phyloP scores from a whole-genome alignment of 1,140 invertebrate species.

The Heliconius congener region DNA sequence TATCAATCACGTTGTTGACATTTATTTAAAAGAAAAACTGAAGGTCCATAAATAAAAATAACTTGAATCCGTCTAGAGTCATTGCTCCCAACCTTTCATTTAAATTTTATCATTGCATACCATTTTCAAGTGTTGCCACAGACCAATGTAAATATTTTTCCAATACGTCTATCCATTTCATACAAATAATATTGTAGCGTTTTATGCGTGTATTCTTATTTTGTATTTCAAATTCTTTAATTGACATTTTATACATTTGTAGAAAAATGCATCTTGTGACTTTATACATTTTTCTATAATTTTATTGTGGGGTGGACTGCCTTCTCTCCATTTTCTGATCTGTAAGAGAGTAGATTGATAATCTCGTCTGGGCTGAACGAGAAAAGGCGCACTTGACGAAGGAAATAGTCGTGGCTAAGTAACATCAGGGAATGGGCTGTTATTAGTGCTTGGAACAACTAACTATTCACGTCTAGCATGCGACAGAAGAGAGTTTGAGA shows the following conservation, averaged over 20 bases:
- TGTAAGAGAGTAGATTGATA: too few species aligned
- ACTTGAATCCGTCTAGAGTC: neutral
- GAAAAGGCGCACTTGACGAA: too few species aligned
- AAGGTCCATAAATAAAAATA: neutral
- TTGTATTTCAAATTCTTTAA: neutral
- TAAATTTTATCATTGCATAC: constrained; percentile 1
- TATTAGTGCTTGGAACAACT: too few species aligned
- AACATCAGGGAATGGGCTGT: too few species aligned
- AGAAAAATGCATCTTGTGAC: neutral
- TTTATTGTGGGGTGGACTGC: neutral
- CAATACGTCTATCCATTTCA: constrained; percentile 3
- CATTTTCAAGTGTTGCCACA: neutral
- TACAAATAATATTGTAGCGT: neutral
- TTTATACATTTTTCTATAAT: neutral
- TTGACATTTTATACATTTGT: neutral
- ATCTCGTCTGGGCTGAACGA: too few species aligned
- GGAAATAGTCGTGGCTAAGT: too few species aligned
- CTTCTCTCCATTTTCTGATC: too few species aligned
- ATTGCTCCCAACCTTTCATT: neutral
- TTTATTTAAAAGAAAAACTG: neutral
- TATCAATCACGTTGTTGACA: too few species aligned
- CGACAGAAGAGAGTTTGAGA: too few species aligned
- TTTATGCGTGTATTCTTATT: neutral
- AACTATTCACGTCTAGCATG: too few species aligned
- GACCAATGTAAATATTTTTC: neutral